Conservation (phyloP, 2,113 vertebrate species). For the Trematocara unimaculatum region DNA sequence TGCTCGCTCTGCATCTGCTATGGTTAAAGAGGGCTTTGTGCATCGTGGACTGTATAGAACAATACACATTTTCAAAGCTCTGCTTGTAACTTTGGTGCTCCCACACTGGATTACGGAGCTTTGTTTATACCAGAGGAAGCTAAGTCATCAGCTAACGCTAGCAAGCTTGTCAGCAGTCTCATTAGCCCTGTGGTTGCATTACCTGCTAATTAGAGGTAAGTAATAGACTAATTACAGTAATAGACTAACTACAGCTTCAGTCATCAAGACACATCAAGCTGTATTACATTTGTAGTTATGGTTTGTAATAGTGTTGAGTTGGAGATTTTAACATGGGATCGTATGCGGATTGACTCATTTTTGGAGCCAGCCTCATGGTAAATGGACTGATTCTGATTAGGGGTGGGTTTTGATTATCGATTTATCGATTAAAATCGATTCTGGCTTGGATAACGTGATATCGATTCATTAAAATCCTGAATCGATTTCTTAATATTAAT, state of each 20-base stretch:
- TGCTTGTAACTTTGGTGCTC: not conserved
- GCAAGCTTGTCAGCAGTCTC: not conserved
- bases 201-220: not conserved
- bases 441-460: too few species aligned
- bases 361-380: not conserved
- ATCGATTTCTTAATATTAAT: too few species aligned
- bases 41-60: not conserved
- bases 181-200: not conserved
- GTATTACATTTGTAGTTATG: not conserved
- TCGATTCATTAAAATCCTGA: too few species aligned
- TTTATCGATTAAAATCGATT: too few species aligned
- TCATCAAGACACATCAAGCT: not conserved
- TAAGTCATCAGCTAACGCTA: not conserved
- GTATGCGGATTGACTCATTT: not conserved
- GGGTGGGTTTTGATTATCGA: too few species aligned
- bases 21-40: not conserved
- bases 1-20: not conserved
- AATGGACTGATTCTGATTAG: not conserved
- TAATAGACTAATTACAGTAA: not conserved
- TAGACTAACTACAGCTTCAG: not conserved
- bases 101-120: not conserved
- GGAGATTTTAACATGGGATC: not conserved
- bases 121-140: not conserved
- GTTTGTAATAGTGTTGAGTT: not conserved
- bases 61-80: not conserved